Evolutionary conservation across 2,797 vertebrate species (phyloP).

Genomic region (Orestias chungarensis): DNA sequence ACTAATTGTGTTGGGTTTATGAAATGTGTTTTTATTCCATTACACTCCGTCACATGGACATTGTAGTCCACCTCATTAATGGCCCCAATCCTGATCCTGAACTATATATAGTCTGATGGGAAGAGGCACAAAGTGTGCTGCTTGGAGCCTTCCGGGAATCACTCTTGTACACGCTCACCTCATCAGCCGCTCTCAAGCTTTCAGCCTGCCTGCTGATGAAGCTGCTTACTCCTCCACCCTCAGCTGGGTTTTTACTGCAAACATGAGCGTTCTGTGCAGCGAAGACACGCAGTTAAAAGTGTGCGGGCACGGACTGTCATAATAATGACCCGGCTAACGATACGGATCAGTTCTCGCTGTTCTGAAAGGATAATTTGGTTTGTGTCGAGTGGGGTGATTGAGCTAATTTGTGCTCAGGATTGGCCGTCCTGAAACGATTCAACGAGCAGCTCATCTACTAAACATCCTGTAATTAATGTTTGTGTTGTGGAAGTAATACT

Average conservation of each 20-base stretch:
- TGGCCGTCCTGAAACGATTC: constrained; percentile 11
- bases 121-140: constrained; percentile 33
- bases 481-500: not conserved
- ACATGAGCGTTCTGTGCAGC: not conserved
- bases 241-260: not conserved
- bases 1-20: not conserved
- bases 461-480: constrained; percentile 17
- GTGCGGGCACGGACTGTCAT: constrained; percentile 17
- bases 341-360: constrained; percentile 2
- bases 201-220: constrained; percentile 18
- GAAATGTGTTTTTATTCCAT: too few relatives aligned
- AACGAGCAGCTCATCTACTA: constrained; percentile 25
- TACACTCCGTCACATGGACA: too few relatives aligned
- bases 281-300: constrained; percentile 1
- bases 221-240: not conserved
- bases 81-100: constrained; percentile 4
- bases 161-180: constrained; percentile 26
- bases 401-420: constrained; percentile 20
- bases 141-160: constrained; percentile 45
- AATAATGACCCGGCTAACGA: constrained; percentile 8
- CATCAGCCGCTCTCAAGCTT: constrained; percentile 36
- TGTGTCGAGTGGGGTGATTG: constrained; percentile 9
- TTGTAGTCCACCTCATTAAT: constrained; percentile 22
- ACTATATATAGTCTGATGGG: constrained; percentile 58
- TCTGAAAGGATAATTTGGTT: constrained; percentile 24